phyloP scores from a whole-genome alignment of 1,140 invertebrate species.

The Battus philenor region DNA sequence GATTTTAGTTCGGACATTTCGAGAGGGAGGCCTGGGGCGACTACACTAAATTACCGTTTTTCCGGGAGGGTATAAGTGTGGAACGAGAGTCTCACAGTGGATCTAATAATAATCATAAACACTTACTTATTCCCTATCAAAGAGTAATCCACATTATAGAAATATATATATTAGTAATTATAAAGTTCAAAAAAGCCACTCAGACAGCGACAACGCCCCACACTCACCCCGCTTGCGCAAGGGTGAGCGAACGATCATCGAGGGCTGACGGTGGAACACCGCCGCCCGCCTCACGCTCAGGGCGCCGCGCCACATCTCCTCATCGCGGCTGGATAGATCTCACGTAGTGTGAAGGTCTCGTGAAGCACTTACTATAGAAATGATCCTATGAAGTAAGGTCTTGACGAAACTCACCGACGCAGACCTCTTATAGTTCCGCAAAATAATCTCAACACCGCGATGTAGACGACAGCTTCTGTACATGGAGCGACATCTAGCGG shows the following conservation, averaged over 20 bases:
- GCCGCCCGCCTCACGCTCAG: conserved; percentile 33
- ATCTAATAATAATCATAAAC: too few species aligned
- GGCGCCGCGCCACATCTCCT: conserved; percentile 31
- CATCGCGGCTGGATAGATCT: conserved; percentile 13
- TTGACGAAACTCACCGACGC: background rate
- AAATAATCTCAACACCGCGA: conserved; percentile 25
- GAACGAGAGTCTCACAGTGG: too few species aligned
- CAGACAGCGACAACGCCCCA: conserved; percentile 25
- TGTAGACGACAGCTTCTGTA: conserved; percentile 1
- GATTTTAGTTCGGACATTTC: too few species aligned
- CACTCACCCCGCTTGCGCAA: background rate
- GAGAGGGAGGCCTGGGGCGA: too few species aligned
- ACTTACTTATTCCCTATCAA: too few species aligned
- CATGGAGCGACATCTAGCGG: too few species aligned
- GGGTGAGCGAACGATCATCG: conserved; percentile 36
- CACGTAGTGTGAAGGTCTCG: conserved; percentile 27
- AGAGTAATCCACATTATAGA: too few species aligned
- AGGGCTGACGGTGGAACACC: conserved; percentile 25
- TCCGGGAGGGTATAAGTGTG: too few species aligned
- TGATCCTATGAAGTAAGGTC: conserved; percentile 42
- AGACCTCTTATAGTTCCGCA: background rate
- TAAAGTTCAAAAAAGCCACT: too few species aligned
- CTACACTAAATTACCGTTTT: too few species aligned
- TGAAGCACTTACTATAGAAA: conserved; percentile 36
- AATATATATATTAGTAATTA: too few species aligned